phyloP scores from a whole-genome alignment of 1,140 invertebrate genomes.

The Heliconius himera region DNA sequence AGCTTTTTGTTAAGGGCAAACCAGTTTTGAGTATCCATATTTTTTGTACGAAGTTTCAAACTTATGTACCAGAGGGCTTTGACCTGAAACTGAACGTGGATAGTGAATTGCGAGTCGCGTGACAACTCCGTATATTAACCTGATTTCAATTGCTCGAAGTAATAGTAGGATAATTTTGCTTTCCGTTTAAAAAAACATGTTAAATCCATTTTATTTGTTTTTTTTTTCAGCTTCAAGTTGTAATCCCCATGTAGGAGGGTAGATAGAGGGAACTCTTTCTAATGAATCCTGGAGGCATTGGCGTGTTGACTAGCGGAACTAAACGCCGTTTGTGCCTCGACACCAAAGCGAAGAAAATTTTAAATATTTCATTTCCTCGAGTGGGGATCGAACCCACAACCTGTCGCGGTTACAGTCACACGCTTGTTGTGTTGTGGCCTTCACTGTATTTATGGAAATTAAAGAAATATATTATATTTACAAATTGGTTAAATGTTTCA shows the following conservation, averaged over 20 bases:
- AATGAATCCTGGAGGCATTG: too few species aligned
- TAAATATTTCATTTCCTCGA: too few species aligned
- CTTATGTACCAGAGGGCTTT: constrained; percentile 9
- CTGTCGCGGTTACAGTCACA: too few species aligned
- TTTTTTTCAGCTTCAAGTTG: too few species aligned
- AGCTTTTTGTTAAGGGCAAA: neutral
- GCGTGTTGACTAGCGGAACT: too few species aligned
- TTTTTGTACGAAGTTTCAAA: neutral
- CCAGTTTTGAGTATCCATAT: neutral
- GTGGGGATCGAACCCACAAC: too few species aligned
- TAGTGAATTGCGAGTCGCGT: constrained; percentile 18
- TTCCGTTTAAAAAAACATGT: neutral
- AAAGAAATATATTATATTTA: neutral
- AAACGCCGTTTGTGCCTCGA: too few species aligned
- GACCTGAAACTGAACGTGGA: constrained; percentile 10
- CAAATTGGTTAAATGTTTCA: too few species aligned
- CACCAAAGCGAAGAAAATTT: too few species aligned
- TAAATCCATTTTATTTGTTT: neutral
- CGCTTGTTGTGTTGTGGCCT: too few species aligned
- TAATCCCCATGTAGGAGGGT: too few species aligned
- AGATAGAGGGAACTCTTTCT: too few species aligned
- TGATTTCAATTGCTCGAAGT: neutral
- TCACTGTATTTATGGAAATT: neutral
- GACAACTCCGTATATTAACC: neutral
- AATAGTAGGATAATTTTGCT: neutral